Evolutionary conservation across 2,888 invertebrate genomes (phyloP), one percentile per base, ranked within the genome.

Genomic region (Beris chalybata): DNA sequence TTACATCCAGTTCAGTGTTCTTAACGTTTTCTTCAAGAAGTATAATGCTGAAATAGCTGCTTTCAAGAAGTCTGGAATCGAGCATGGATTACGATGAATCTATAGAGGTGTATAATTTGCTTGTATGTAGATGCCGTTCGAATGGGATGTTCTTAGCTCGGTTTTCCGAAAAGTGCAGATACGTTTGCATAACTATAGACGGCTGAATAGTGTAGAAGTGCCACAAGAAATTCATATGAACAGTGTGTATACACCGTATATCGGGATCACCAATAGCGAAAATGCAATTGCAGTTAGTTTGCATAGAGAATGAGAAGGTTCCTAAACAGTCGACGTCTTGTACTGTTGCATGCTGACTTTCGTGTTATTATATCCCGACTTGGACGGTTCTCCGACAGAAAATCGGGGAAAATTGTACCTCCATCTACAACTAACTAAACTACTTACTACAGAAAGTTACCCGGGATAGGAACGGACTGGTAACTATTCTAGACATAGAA

Each of bases 1-100:
- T 66, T 66, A 53, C 52, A 66, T 59, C 44, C 61, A 50, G 50
- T 48, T 61, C 61, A 48, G 31, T 30, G 47, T 38, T 15, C 32
- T 48, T 9, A 45, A 22, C 44, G 45, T 57, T 45, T 22, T 22
- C 57, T 11, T 11, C 11, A 57, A 56, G 56, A 56, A 13, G 4
- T 38, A 9, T 56, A 12, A 56, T 38, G 13, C 43, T 38, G 13
- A 43, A 56, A 43, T 56, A 56, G 9, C 31, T 31, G 7, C 32
- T 52, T 7, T 11, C 30, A 54, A 54, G 30, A 9, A 31, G 22
- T 31, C 30, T n/a, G 22, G 22, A 22, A 54, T 29, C 29, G 30
- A 54, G n/a, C 11, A 54, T 30, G 29, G 11, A 11, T n/a, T 29
- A 7, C 9, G 30, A n/a, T 54, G 54, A 31, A 30, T 22, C 4